Evolutionary conservation across 2,113 vertebrate genomes (phyloP).

Genomic region (Apteryx mantelli): DNA sequence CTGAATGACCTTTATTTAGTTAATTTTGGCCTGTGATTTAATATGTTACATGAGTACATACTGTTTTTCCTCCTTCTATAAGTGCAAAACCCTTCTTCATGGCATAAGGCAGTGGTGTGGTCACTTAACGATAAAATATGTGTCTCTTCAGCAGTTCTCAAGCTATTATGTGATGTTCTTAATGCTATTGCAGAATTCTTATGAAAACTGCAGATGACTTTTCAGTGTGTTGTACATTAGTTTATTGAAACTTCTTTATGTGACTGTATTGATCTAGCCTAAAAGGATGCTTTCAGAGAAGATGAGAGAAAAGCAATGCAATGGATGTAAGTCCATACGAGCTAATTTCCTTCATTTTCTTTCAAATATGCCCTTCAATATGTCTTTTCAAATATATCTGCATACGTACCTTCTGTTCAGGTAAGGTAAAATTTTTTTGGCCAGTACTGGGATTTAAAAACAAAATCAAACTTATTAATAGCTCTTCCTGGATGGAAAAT

Average conservation of each 20-base stretch:
- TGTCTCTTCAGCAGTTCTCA: not conserved
- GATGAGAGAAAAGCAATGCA: not conserved
- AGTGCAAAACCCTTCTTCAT: rapidly evolving
- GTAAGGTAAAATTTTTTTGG: not conserved
- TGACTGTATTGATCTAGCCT: not conserved
- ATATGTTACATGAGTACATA: not conserved
- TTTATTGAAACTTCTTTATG: not conserved
- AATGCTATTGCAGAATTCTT: not conserved
- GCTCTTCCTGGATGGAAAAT: not conserved
- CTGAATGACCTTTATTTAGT: not conserved
- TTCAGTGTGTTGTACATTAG: not conserved
- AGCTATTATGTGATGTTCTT: not conserved
- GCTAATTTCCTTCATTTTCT: not conserved
- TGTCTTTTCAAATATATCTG: not conserved
- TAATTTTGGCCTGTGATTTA: not conserved
- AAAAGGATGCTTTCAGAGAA: not conserved
- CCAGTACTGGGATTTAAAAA: not conserved
- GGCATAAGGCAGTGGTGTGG: not conserved
- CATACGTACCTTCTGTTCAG: not conserved
- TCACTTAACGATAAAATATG: not conserved
- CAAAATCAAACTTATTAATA: not conserved
- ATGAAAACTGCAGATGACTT: not conserved
- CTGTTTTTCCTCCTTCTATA: not conserved
- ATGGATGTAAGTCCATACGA: not conserved
- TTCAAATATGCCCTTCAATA: not conserved